A percentile compares a stretch with the other conserved stretches of the same genome.
phyloP scores from a whole-genome alignment of 2,888 invertebrate genomes.

The Amphiduros pacificus region DNA sequence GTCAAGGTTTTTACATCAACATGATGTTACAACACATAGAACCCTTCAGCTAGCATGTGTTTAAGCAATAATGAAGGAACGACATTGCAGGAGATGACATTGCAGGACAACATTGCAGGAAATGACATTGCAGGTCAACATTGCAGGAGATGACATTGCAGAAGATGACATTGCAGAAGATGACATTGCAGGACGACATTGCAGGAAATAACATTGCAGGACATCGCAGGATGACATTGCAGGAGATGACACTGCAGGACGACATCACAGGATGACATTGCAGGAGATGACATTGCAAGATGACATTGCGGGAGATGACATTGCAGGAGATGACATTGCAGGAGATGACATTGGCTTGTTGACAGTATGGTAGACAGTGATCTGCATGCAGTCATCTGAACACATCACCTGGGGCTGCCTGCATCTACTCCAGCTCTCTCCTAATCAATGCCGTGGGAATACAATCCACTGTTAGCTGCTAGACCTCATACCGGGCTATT shows the following conservation, averaged over 20 bases:
- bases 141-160: background rate
- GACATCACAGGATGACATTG: background rate
- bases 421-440: too few relatives aligned
- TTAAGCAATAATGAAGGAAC: too few relatives aligned
- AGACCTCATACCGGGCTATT: too few relatives aligned
- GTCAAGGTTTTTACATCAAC: too few relatives aligned
- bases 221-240: background rate
- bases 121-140: background rate
- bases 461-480: too few relatives aligned
- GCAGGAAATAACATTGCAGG: background rate
- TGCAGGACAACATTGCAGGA: background rate
- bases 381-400: too few relatives aligned
- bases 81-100: too few relatives aligned
- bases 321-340: background rate
- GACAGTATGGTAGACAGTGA: too few relatives aligned
- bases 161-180: background rate
- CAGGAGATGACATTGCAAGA: background rate
- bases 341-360: background rate
- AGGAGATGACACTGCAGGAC: background rate
- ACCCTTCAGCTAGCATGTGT: too few relatives aligned
- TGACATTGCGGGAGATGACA: background rate
- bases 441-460: too few relatives aligned
- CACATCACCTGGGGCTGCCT: too few relatives aligned
- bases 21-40: too few relatives aligned
- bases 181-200: background rate